Conservation (phyloP, 2,797 vertebrate species). For the Leuciscus waleckii region DNA sequence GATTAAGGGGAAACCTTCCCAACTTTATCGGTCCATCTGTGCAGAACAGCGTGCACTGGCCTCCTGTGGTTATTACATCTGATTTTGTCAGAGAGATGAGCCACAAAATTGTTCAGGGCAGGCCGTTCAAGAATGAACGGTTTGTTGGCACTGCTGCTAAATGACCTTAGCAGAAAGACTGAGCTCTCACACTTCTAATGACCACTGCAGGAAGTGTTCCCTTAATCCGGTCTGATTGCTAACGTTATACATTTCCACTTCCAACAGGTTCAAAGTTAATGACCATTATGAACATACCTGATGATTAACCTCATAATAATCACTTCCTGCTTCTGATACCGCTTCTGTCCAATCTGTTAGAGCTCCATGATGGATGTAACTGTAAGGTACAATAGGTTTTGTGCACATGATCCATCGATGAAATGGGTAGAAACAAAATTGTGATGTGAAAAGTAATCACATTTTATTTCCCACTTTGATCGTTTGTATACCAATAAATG, state of each 20-base stretch:
- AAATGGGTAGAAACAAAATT: neutral
- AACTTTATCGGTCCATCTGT: constrained; percentile 31
- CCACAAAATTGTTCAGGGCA: constrained; percentile 10
- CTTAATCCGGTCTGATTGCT: constrained; percentile 30
- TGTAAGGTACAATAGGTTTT: neutral
- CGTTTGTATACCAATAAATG: neutral
- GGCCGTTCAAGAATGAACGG: constrained; percentile 17
- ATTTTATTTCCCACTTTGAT: neutral
- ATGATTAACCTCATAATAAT: constrained; percentile 9
- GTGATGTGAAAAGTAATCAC: neutral
- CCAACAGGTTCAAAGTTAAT: constrained; percentile 21
- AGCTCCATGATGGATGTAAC: neutral
- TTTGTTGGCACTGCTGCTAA: constrained; percentile 21
- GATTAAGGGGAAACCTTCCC: constrained; percentile 32
- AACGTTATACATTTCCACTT: constrained; percentile 14
- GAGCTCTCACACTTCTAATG: constrained; percentile 25
- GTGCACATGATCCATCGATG: neutral
- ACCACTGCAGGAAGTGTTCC: constrained; percentile 23
- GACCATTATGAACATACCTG: constrained; percentile 14
- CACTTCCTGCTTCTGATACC: constrained; percentile 8
- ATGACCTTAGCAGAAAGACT: constrained; percentile 27
- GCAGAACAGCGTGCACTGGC: constrained; percentile 14
- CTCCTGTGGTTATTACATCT: constrained; percentile 20
- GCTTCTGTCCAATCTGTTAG: neutral
- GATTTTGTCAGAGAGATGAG: constrained; percentile 21